A percentile compares a stretch with the other conserved stretches of the same genome.
These are phyloP conservation scores for Drosophila oshimai DNA, from an alignment of 1,140 invertebrate genomes.

Conservation along the genomic window DNA sequence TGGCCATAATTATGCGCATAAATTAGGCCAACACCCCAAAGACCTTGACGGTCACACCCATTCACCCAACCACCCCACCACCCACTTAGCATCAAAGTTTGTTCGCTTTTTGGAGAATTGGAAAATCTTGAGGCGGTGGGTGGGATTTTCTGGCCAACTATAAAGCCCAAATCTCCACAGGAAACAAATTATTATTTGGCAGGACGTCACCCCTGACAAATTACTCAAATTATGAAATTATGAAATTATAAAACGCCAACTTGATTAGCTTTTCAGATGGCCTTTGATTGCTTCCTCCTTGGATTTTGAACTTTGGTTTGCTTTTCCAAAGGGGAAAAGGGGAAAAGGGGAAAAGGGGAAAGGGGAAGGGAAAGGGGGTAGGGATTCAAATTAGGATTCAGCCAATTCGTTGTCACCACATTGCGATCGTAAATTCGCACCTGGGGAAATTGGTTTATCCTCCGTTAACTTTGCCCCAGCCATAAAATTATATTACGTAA, in stretches of 20 bases:
- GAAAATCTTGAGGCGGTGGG: neutral
- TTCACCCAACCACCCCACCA: neutral
- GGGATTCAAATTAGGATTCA: constrained; percentile 20
- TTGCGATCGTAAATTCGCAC: constrained; percentile 66
- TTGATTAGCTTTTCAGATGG: constrained; percentile 60
- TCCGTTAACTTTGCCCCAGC: constrained; percentile 8
- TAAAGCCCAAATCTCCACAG: constrained; percentile 1
- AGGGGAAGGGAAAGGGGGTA: neutral
- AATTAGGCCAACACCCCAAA: constrained; percentile 50
- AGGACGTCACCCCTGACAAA: constrained; percentile 35
- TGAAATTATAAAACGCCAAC: constrained; percentile 64
- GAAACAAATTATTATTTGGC: constrained; percentile 18
- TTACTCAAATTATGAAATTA: constrained; percentile 68
- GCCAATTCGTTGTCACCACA: constrained; percentile 42
- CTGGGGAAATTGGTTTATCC: constrained; percentile 59
- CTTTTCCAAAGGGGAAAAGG: neutral
- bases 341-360: no score
- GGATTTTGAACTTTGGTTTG: neutral
- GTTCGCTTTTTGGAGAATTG: neutral
- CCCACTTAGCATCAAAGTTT: constrained; percentile 18
- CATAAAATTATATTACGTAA: constrained; percentile 62
- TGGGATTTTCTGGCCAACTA: constrained; percentile 4
- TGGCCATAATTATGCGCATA: constrained; percentile 74
- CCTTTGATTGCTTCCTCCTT: constrained; percentile 48
- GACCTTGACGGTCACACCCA: constrained; percentile 9